Conservation (phyloP, 2,113 vertebrate species). For the Tamias sibiricus region DNA sequence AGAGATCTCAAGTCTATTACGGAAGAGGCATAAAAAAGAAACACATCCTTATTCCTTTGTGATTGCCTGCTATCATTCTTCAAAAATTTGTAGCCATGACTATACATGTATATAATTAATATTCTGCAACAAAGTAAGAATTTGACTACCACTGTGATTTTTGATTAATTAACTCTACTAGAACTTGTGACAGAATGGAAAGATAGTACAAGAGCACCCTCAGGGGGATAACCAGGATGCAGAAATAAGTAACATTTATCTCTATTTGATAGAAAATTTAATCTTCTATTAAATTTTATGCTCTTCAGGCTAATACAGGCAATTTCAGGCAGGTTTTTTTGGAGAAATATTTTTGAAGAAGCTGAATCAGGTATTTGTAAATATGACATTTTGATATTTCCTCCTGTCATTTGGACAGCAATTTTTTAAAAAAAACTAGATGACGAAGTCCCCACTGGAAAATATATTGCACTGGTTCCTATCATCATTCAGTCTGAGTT, state of each 20-base stretch:
- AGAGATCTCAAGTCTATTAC: neutral
- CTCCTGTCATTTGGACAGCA: neutral
- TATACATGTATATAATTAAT: slow-evolving; percentile 47
- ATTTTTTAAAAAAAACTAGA: neutral
- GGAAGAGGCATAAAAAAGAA: neutral
- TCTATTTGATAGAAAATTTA: slow-evolving; percentile 25
- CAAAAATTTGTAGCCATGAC: neutral
- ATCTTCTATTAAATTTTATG: slow-evolving; percentile 18
- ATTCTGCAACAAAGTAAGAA: slow-evolving; percentile 20
- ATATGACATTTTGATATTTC: neutral
- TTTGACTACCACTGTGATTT: slow-evolving; percentile 55
- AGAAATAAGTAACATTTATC: slow-evolving; percentile 8
- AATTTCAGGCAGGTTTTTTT: slow-evolving; percentile 5
- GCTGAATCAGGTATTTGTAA: neutral
- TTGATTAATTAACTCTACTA: slow-evolving; percentile 64
- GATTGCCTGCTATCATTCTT: neutral
- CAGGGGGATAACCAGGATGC: neutral
- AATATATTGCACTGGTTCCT: neutral
- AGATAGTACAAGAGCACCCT: neutral
- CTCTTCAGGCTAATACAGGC: neutral
- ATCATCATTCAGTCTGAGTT: neutral
- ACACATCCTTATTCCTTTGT: neutral
- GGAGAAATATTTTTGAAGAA: slow-evolving; percentile 52
- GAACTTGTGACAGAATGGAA: slow-evolving; percentile 34
- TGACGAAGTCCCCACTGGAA: neutral